A percentile compares a stretch with the other conserved stretches of the same genome.
phyloP scores from a whole-genome alignment of 1,140 invertebrate genomes.

The Microplitis demolitor region DNA sequence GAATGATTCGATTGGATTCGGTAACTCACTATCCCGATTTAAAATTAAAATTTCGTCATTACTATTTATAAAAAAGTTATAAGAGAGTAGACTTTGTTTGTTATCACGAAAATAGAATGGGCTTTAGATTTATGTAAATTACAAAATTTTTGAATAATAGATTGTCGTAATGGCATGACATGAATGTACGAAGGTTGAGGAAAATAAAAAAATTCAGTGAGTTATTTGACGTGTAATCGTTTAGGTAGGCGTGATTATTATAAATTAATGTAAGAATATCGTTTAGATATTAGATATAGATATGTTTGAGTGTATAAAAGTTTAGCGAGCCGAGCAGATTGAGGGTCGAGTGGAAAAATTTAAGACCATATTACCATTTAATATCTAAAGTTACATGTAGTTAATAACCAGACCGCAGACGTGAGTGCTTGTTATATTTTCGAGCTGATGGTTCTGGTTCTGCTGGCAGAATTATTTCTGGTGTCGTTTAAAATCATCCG shows the following conservation, averaged over 20 bases:
- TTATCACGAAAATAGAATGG: not conserved
- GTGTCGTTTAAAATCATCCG: slow-evolving; percentile 6
- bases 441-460: not conserved
- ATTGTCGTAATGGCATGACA: not conserved
- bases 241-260: not conserved
- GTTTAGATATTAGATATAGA: not conserved
- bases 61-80: no score
- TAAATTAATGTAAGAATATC: no score
- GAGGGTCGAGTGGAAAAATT: slow-evolving; percentile 16
- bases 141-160: not conserved
- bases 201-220: not conserved
- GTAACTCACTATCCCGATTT: no score
- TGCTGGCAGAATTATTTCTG: not conserved
- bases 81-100: no score
- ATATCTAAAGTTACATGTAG: not conserved
- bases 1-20: no score
- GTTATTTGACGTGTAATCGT: not conserved
- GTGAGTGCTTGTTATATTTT: no score
- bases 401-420: no score
- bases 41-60: no score
- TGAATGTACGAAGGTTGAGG: not conserved
- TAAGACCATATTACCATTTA: not conserved
- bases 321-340: not conserved
- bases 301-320: no score
- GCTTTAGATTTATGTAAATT: not conserved